A percentile compares a stretch with the other conserved stretches of the same genome.
Conservation (phyloP, 1,140 invertebrate species). For the Drosophila bipectinata region DNA sequence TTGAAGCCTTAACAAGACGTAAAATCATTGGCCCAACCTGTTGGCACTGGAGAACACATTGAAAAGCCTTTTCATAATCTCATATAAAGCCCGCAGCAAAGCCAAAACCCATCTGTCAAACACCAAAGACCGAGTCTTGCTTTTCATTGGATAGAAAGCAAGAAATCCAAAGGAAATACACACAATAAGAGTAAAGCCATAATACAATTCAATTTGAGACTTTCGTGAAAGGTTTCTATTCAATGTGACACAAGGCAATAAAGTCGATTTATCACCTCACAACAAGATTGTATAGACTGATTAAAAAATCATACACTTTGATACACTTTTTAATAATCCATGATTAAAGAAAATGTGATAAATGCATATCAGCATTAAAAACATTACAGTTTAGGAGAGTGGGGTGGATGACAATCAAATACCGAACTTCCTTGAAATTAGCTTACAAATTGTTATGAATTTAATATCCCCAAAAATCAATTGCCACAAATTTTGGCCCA, state of each 20-base stretch:
- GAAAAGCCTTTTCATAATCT: slow-evolving; percentile 17
- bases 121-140: slow-evolving; percentile 2
- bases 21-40: slow-evolving; percentile 6
- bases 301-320: neutral
- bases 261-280: slow-evolving; percentile 23
- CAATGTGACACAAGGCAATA: slow-evolving; percentile 28
- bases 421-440: neutral
- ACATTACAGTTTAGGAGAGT: too few species aligned
- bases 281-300: neutral
- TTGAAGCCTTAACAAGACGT: neutral
- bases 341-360: neutral
- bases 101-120: slow-evolving; percentile 25
- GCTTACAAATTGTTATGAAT: too few species aligned
- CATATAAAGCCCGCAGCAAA: slow-evolving; percentile 19
- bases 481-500: neutral
- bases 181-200: slow-evolving; percentile 21
- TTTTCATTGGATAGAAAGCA: slow-evolving; percentile 10
- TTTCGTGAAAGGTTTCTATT: slow-evolving; percentile 37
- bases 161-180: slow-evolving; percentile 1
- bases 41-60: slow-evolving; percentile 3
- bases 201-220: slow-evolving; percentile 32
- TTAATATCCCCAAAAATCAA: neutral
- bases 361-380: too few species aligned
- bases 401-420: too few species aligned
- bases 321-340: neutral